A percentile compares a stretch with the other conserved stretches of the same genome.
Evolutionary conservation across 2,113 vertebrate genomes (phyloP).

Genomic region (Chunga burmeisteri): DNA sequence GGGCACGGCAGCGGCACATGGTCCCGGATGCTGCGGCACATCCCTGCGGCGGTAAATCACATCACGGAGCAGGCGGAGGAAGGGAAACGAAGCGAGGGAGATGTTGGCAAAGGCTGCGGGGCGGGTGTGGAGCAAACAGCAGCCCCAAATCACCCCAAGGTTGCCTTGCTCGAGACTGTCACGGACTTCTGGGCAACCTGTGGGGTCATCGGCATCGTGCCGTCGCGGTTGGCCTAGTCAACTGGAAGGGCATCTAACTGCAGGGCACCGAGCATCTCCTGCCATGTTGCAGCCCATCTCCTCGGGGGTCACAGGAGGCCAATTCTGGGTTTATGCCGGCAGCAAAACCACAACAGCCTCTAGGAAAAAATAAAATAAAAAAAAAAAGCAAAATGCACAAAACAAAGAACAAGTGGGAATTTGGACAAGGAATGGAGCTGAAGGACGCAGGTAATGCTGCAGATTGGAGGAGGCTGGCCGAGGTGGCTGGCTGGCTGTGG

Average conservation of each 20-base stretch:
- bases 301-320: background rate
- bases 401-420: fast-evolving
- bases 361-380: background rate
- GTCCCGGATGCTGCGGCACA: background rate
- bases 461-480: background rate
- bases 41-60: background rate
- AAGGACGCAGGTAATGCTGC: background rate
- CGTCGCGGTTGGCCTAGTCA: background rate
- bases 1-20: fast-evolving
- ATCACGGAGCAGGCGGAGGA: fast-evolving
- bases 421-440: background rate
- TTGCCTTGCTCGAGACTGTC: background rate
- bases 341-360: background rate
- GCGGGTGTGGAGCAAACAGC: fast-evolving
- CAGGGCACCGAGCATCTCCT: background rate
- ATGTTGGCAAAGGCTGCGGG: background rate
- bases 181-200: background rate
- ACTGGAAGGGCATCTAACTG: background rate
- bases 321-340: background rate
- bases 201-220: fast-evolving
- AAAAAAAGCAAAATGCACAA: background rate
- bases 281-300: background rate
- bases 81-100: background rate
- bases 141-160: background rate
- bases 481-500: background rate